Evolutionary conservation across 2,888 invertebrate species (phyloP), one percentile per base, ranked within the genome.

Genomic region (Aethes cnicana): DNA sequence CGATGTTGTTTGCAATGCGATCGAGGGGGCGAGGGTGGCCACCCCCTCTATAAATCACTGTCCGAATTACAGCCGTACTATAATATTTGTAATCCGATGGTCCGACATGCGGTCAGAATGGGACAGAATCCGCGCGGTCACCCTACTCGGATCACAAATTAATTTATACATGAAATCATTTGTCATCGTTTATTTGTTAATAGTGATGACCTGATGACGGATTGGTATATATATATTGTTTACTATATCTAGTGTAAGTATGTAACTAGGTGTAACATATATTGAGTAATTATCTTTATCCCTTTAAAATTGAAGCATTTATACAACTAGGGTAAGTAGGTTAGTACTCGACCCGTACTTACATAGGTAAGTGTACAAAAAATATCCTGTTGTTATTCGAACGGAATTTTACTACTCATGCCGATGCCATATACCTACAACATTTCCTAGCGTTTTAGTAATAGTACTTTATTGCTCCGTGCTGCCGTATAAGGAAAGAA

Each of bases 31-130:
- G 69, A 81, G 87, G 87, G 87, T 86, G 85, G 84, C 72, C 77
- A 85, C 88, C 87, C 86, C 84, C 76, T 81, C 76, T 86, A 89
- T 89, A 89, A 89, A 89, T 88, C 88, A 88, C 84, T 87, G 88
- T 87, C 87, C 84, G 77, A 85, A 84, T 87, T 86, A 85, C 84
- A 73, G 74, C 78, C 81, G 81, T 85, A 83, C 84, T 86, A 82
- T 81, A 84, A 85, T 79, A 82, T 80, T 81, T 77, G 79, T 81
- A 81, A 81, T 79, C 79, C 77, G 68, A 59, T 57, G 52, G 68
- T 65, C 61, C 75, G 74, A 73, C 80, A 78, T 69, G 75, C 77
- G 81, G 71, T 74, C 70, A 62, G 66, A 67, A 63, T 62, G 35
- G 44, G 37, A 43, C 52, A 56, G 44, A 48, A 53, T 49, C 35